Evolutionary conservation across 2,797 vertebrate genomes (phyloP).

Genomic region (Vultur gryphus): DNA sequence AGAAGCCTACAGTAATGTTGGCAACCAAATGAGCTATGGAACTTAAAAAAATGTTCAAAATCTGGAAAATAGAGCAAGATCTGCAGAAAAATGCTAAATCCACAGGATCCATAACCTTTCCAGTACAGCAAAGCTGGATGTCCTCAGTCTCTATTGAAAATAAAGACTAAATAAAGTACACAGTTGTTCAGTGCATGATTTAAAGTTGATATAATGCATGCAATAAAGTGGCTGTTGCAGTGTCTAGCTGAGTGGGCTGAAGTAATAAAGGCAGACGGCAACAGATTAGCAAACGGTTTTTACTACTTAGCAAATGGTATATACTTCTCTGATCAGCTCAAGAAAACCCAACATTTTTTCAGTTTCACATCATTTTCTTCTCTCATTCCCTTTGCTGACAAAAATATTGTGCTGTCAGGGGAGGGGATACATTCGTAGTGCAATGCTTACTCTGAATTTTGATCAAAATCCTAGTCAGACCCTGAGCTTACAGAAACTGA

Average conservation of each 20-base stretch:
- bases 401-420: neutral
- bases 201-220: neutral
- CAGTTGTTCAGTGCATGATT: neutral
- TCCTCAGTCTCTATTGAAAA: neutral
- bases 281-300: neutral
- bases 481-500: neutral
- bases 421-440: accelerated
- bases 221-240: neutral
- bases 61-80: neutral
- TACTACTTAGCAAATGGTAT: constrained; percentile 8
- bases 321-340: neutral
- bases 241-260: neutral
- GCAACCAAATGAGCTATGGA: neutral
- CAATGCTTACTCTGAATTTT: neutral
- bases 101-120: neutral
- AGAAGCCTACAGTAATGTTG: neutral
- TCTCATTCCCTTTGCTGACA: neutral
- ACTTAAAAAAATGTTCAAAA: neutral
- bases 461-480: neutral
- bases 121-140: neutral
- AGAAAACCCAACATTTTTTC: neutral
- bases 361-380: neutral
- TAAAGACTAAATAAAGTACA: neutral
- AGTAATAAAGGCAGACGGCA: constrained; percentile 19
- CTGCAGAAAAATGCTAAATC: neutral